Evolutionary conservation across 2,888 invertebrate genomes (phyloP).

Genomic region (Drosophila atripex): DNA sequence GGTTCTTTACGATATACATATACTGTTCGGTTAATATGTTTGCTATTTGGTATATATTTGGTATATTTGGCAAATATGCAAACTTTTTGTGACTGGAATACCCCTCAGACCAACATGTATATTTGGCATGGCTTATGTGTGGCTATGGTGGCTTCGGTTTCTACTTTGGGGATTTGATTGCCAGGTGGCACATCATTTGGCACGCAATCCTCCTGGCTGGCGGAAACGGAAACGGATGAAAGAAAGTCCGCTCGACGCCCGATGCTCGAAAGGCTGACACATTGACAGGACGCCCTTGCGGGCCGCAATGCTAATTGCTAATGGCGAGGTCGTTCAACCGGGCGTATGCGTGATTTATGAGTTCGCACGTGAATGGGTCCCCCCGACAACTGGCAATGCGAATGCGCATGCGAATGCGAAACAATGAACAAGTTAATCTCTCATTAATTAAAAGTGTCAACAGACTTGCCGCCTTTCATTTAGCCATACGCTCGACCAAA

Average conservation of each 20-base stretch:
- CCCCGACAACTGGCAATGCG: slow-evolving; percentile 1
- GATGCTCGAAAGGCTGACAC: slow-evolving; percentile 21
- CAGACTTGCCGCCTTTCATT: slow-evolving; percentile 64
- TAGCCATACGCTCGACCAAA: slow-evolving; percentile 36
- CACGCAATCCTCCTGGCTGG: slow-evolving; percentile 60
- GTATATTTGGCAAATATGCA: too few species aligned
- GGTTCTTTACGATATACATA: too few species aligned
- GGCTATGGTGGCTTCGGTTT: not conserved
- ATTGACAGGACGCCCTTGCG: slow-evolving; percentile 38
- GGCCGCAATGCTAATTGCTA: slow-evolving; percentile 60
- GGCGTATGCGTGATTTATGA: slow-evolving; percentile 73
- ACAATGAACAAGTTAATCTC: slow-evolving; percentile 61
- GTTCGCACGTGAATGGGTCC: slow-evolving; percentile 43
- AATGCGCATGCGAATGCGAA: slow-evolving; percentile 21
- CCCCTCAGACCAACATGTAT: not conserved
- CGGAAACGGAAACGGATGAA: slow-evolving; percentile 69
- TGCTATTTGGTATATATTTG: too few species aligned
- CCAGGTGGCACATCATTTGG: slow-evolving; percentile 77
- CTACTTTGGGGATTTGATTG: slow-evolving; percentile 37
- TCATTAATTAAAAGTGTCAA: slow-evolving; percentile 75
- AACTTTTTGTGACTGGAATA: not conserved
- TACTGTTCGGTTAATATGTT: too few species aligned
- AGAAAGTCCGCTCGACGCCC: slow-evolving; percentile 9
- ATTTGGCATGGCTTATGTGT: slow-evolving; percentile 12
- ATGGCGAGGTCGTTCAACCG: slow-evolving; percentile 64